These are phyloP conservation scores for Catocala nupta DNA, from an alignment of 2,888 invertebrate genomes.

Conservation along the genomic window DNA sequence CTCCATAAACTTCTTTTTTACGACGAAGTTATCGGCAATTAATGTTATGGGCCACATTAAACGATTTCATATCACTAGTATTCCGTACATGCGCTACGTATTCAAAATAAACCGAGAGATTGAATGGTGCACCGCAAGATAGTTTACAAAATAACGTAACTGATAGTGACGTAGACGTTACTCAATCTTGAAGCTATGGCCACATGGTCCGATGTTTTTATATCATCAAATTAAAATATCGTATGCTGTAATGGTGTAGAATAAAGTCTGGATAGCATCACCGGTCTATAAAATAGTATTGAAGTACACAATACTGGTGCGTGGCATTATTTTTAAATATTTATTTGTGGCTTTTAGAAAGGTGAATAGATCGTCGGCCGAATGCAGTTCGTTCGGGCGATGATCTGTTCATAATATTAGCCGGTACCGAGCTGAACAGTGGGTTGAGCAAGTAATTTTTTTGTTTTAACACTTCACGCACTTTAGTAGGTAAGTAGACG, in stretches of 20 bases:
- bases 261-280: conserved; percentile 64
- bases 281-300: conserved; percentile 53
- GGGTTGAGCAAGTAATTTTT: not conserved
- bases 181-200: conserved; percentile 36
- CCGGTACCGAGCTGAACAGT: too few species aligned
- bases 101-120: conserved; percentile 34
- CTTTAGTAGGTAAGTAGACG: too few species aligned
- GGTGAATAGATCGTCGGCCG: conserved; percentile 49
- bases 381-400: conserved; percentile 7
- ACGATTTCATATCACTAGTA: conserved; percentile 20
- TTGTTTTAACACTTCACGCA: too few species aligned
- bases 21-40: conserved; percentile 17
- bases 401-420: too few species aligned
- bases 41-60: conserved; percentile 20
- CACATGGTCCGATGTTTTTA: conserved; percentile 54
- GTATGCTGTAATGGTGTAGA: conserved; percentile 58
- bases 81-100: conserved; percentile 12
- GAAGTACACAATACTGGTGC: conserved; percentile 56
- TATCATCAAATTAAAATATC: conserved; percentile 70
- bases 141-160: conserved; percentile 46
- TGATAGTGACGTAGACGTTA: conserved; percentile 46
- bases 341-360: conserved; percentile 52
- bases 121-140: conserved; percentile 33
- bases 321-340: conserved; percentile 52
- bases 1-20: conserved; percentile 11